phyloP scores from a whole-genome alignment of 2,888 invertebrate genomes.

The Sepiola atlantica region DNA sequence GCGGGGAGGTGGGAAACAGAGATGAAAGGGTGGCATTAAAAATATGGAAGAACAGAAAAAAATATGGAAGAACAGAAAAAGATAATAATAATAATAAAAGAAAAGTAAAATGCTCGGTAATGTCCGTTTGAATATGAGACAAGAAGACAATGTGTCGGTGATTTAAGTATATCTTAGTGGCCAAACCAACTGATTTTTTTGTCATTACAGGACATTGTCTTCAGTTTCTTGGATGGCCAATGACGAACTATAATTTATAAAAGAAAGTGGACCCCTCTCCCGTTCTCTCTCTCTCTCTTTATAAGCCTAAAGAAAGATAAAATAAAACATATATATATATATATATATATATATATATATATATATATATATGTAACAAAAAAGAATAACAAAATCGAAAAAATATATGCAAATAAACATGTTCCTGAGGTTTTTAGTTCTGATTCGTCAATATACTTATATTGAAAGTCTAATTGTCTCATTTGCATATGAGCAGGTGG shows the following conservation, averaged over 20 bases:
- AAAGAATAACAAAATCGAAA: background rate
- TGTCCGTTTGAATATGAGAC: background rate
- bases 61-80: background rate
- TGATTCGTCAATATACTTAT: background rate
- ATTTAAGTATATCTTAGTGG: conserved; percentile 32
- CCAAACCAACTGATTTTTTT: conserved; percentile 22
- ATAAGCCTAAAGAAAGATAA: background rate
- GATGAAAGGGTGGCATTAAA: background rate
- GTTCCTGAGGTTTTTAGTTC: background rate
- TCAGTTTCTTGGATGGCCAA: background rate
- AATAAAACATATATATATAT: background rate
- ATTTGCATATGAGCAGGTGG: too few relatives aligned
- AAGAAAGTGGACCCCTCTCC: background rate
- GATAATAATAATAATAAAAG: background rate
- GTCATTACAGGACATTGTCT: conserved; percentile 21
- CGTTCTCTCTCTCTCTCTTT: background rate
- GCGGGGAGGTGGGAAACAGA: background rate
- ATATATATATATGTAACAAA: too few relatives aligned
- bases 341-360: background rate
- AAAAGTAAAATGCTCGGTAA: background rate
- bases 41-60: background rate
- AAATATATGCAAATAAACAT: background rate
- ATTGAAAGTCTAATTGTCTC: too few relatives aligned
- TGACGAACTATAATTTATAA: background rate
- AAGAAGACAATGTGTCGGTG: background rate